Percentiles rank a stretch among this genome's conserved stretches.
phyloP scores from a whole-genome alignment of 2,113 vertebrate genomes.

The Planiliza haematocheilus region DNA sequence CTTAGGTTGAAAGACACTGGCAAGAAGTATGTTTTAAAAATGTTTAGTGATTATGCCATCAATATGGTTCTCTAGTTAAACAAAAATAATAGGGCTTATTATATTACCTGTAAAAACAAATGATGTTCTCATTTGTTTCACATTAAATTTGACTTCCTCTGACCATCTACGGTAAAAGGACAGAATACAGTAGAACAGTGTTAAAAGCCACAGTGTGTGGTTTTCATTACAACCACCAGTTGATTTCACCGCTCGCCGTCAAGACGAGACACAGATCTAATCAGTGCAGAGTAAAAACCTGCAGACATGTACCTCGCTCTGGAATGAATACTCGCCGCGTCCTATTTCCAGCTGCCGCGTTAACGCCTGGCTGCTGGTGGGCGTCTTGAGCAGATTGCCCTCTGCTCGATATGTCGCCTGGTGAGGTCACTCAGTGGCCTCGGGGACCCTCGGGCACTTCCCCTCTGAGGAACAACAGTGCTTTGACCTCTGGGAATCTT shows the following conservation, averaged over 20 bases:
- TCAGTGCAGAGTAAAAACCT: constrained; percentile 33
- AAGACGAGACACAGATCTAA: constrained; percentile 35
- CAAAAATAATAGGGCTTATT: background rate
- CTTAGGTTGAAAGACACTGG: background rate
- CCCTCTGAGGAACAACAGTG: constrained; percentile 69
- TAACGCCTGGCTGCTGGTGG: constrained; percentile 49
- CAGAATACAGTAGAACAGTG: background rate
- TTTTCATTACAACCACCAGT: constrained; percentile 37
- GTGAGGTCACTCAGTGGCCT: constrained; percentile 76
- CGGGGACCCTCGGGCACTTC: constrained; percentile 68
- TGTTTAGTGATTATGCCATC: background rate
- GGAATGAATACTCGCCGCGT: constrained; percentile 4
- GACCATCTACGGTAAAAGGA: background rate
- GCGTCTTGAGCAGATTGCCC: constrained; percentile 65
- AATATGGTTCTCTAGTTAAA: background rate
- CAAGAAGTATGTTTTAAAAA: background rate
- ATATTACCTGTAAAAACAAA: background rate
- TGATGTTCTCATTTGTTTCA: background rate
- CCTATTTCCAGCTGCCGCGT: background rate
- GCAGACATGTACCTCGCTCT: background rate
- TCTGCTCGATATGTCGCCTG: constrained; percentile 63
- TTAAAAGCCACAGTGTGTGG: background rate
- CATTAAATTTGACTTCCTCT: background rate
- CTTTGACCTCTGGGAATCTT: constrained; percentile 78
- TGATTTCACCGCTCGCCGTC: constrained; percentile 38